Conservation (phyloP, 2,888 invertebrate species). For the Adelognathus sp. region DNA sequence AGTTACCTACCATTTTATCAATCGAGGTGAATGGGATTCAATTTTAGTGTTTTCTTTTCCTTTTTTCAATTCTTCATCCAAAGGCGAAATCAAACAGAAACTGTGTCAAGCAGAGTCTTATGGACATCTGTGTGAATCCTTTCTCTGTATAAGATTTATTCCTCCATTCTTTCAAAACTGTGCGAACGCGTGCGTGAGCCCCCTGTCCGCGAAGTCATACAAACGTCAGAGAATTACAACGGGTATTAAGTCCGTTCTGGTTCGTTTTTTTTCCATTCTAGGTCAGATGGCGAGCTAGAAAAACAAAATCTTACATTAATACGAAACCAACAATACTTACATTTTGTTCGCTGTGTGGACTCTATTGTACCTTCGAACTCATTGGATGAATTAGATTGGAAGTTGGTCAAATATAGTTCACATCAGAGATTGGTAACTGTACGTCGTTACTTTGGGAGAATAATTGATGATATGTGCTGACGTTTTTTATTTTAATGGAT, state of each 20-base stretch:
- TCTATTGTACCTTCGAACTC: too few species aligned
- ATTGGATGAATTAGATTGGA: too few species aligned
- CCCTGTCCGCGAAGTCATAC: conserved; percentile 33
- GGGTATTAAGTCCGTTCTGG: conserved; percentile 42
- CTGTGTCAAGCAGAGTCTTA: background rate
- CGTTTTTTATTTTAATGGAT: too few species aligned
- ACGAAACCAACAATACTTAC: background rate
- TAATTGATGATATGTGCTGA: too few species aligned
- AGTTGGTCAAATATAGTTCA: background rate
- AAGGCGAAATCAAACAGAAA: conserved; percentile 34
- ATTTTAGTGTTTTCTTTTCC: background rate
- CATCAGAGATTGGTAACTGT: too few species aligned
- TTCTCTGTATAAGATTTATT: background rate
- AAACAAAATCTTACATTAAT: conserved; percentile 33
- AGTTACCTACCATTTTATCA: conserved; percentile 35
- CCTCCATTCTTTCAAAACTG: background rate
- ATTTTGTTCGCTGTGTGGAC: background rate
- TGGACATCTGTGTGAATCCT: background rate
- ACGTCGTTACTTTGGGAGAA: too few species aligned
- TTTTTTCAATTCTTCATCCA: background rate
- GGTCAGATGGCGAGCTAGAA: conserved; percentile 28
- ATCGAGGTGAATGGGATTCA: conserved; percentile 11
- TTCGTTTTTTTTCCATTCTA: conserved; percentile 36
- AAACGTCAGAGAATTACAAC: conserved; percentile 15
- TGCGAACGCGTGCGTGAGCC: background rate